phyloP scores from a whole-genome alignment of 2,888 invertebrate species.

The Pristionchus entomophagus region DNA sequence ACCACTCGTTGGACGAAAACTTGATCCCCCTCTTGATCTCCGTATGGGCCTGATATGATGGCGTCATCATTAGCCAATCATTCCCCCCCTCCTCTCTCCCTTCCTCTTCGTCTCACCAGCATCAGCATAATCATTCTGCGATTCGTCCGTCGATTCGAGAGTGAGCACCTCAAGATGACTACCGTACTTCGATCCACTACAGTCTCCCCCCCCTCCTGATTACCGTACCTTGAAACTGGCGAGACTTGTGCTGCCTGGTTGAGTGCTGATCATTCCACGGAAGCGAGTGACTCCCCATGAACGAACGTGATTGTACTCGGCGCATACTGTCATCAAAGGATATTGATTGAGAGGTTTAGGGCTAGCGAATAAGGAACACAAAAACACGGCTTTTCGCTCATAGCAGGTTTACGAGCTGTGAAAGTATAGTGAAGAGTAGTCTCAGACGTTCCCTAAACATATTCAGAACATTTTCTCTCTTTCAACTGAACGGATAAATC shows the following conservation, averaged over 20 bases:
- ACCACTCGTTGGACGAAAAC: slow-evolving; percentile 98
- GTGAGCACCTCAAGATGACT: slow-evolving; percentile 83
- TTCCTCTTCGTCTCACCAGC: slow-evolving; percentile 50
- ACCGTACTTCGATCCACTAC: neutral
- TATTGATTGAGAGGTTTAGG: neutral
- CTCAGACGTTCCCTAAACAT: too few species aligned
- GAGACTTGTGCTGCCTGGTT: slow-evolving; percentile 96
- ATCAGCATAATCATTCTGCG: slow-evolving; percentile 59
- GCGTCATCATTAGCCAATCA: neutral
- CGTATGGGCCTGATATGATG: slow-evolving; percentile 86
- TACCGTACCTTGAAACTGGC: slow-evolving; percentile 92
- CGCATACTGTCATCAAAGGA: slow-evolving; percentile 82
- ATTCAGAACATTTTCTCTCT: neutral
- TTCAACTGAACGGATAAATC: neutral
- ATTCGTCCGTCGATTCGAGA: slow-evolving; percentile 81
- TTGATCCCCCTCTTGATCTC: slow-evolving; percentile 97
- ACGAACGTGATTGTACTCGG: slow-evolving; percentile 96
- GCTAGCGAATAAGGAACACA: neutral
- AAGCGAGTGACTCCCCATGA: slow-evolving; percentile 97
- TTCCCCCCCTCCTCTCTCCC: neutral
- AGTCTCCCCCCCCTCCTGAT: too few species aligned
- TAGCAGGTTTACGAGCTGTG: too few species aligned
- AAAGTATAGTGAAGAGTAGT: too few species aligned
- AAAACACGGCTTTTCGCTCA: too few species aligned
- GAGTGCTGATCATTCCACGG: slow-evolving; percentile 97